Evolutionary conservation across 1,140 invertebrate genomes (phyloP).

Genomic region (Bombus fervidus): DNA sequence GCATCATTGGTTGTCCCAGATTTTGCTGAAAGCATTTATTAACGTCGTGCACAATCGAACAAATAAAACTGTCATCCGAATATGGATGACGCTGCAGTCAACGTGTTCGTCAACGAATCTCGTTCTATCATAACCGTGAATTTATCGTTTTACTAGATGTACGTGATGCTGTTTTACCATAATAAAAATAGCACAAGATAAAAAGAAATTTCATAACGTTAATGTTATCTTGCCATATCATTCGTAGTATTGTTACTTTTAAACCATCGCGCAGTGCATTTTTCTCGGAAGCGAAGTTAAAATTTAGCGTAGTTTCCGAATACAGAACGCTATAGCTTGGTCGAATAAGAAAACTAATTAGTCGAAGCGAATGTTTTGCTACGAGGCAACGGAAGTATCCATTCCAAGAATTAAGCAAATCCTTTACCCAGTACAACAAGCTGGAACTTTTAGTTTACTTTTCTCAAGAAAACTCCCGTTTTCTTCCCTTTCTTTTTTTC

Average conservation of each 20-base stretch:
- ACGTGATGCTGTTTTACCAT: neutral
- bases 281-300: neutral
- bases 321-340: neutral
- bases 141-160: slow-evolving; percentile 6
- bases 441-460: slow-evolving; percentile 9
- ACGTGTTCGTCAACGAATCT: slow-evolving; percentile 20
- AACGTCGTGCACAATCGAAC: slow-evolving; percentile 23
- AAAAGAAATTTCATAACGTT: neutral
- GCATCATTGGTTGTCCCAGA: slow-evolving; percentile 11
- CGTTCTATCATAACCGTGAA: neutral
- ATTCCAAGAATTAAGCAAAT: slow-evolving; percentile 20
- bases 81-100: slow-evolving; percentile 9
- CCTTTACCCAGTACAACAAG: neutral
- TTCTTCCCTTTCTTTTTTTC: neutral
- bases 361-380: slow-evolving; percentile 6
- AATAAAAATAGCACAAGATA: neutral
- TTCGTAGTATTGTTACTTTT: neutral
- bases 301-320: neutral
- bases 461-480: neutral
- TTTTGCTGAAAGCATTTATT: slow-evolving; percentile 16
- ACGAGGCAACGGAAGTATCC: neutral
- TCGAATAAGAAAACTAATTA: slow-evolving; percentile 34
- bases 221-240: neutral
- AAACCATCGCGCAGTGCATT: neutral
- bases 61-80: slow-evolving; percentile 31